Base-by-base conservation (phyloP, 2,113 vertebrate genomes). In the Saccopteryx leptura region DNA sequence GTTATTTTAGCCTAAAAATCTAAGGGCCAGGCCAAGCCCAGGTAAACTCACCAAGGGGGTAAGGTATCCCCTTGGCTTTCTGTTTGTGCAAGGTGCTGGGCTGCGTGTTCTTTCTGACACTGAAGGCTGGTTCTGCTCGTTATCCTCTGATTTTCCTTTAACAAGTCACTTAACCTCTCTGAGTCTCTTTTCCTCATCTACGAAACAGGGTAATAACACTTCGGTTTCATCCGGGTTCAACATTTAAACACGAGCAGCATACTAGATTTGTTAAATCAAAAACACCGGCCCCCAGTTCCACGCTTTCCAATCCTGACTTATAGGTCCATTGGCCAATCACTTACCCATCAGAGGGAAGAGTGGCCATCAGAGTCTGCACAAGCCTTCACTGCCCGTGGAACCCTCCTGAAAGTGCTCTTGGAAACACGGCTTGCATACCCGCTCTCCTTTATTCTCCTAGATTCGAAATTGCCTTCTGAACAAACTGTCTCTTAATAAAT, bases 281-380 rank as follows among this genome's bases (percentile, higher is more conserved):
- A 39, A 33, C n/a, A 18, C 17, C 66, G 9, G 31, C 17, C 54
- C 19, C 63, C 21, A 4, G 11, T 9, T 31, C 33, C 50, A 50
- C 5, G 15, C 4, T 9, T 72, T 60, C 61, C 46, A 10, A 18
- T 7, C 24, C 63, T 28, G 19, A 61, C 8, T 48, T 11, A 12
- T 0, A 21, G 18, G 14, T 52, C 12, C 48, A 12, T 4, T 28
- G 21, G 13, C 28, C 54, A 19, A 12, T 50, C 23, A 28, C 0
- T 24, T 21, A 9, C 28, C 9, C 18, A 31, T 7, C 58, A 31
- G 11, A 50, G 58, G 26, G 2, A 26, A 68, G 1, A 0, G 13
- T 1, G 3, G 12, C 11, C 39, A 39, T 39, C 39, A 39, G 39
- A 1, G 12, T 31, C 74, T 26, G 31, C 24, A 1, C 15, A 18